Evolutionary conservation across 1,140 invertebrate genomes (phyloP).

Genomic region (Patella vulgata): DNA sequence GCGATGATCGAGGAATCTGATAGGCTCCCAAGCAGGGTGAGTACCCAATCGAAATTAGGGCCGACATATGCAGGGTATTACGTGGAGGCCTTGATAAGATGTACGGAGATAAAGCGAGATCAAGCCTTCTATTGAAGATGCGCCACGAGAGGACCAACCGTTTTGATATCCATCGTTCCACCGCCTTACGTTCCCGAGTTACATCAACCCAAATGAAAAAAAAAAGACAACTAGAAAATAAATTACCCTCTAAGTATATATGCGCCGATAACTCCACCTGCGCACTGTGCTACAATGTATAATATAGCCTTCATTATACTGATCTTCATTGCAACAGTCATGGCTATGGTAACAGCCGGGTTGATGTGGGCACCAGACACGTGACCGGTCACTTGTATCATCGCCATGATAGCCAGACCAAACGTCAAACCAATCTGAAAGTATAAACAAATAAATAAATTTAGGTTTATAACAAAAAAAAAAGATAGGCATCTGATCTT

Average conservation of each 20-base stretch:
- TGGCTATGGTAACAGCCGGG: constrained; percentile 56
- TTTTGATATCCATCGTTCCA: too few relatives aligned
- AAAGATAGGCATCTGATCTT: background rate
- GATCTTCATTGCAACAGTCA: constrained; percentile 77
- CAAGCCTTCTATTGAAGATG: too few relatives aligned
- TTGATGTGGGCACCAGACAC: constrained; percentile 62
- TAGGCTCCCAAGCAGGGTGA: too few relatives aligned
- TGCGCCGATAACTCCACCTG: constrained; percentile 52
- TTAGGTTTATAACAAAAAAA: background rate
- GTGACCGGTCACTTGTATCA: constrained; percentile 53
- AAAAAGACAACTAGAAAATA: background rate
- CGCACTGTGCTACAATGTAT: constrained; percentile 53
- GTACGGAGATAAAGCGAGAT: too few relatives aligned
- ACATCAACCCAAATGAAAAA: background rate
- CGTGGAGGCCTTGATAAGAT: too few relatives aligned
- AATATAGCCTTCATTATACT: constrained; percentile 77
- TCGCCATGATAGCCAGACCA: constrained; percentile 48
- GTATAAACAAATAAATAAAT: constrained; percentile 37
- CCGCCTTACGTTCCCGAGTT: too few relatives aligned
- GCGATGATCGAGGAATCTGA: too few relatives aligned
- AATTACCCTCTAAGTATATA: constrained; percentile 48
- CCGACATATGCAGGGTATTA: too few relatives aligned
- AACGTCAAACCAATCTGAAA: constrained; percentile 80
- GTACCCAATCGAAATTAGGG: too few relatives aligned
- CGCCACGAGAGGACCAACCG: too few relatives aligned